Conservation (phyloP, 2,113 vertebrate species). For the Morone saxatilis region DNA sequence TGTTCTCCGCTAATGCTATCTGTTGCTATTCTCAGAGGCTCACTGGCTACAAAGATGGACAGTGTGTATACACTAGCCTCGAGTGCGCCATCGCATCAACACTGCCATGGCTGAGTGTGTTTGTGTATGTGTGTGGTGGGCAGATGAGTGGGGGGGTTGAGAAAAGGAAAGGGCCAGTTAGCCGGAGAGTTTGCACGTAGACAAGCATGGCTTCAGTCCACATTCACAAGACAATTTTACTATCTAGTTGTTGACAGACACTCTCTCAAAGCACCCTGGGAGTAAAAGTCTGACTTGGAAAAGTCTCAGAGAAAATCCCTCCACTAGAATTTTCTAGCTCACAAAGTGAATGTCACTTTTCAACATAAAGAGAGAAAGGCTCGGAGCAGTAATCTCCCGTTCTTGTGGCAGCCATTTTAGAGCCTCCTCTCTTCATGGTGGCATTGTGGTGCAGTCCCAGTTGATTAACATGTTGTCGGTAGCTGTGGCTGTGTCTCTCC, state of each 20-base stretch:
- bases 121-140: slow-evolving; percentile 15
- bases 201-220: slow-evolving; percentile 37
- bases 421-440: slow-evolving; percentile 52
- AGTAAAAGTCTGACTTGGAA: slow-evolving; percentile 5
- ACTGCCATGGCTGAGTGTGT: not conserved
- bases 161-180: slow-evolving; percentile 32
- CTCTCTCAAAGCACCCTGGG: slow-evolving; percentile 30
- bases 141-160: not conserved
- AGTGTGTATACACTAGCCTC: slow-evolving; percentile 50
- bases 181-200: slow-evolving; percentile 31
- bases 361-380: not conserved
- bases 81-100: slow-evolving; percentile 54
- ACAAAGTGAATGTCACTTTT: slow-evolving; percentile 16
- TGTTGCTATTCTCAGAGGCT: slow-evolving; percentile 66
- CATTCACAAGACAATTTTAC: slow-evolving; percentile 58
- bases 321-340: not conserved
- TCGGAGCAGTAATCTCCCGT: slow-evolving; percentile 6
- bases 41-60: slow-evolving; percentile 41
- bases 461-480: slow-evolving; percentile 69
- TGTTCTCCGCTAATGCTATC: slow-evolving; percentile 54
- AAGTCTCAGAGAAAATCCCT: slow-evolving; percentile 25
- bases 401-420: slow-evolving; percentile 67
- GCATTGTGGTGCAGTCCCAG: slow-evolving; percentile 62
- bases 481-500: slow-evolving; percentile 61
- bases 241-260: slow-evolving; percentile 62